Percentiles rank a stretch among this genome's conserved stretches.
These are phyloP conservation scores for Sebastiscus albofasciatus DNA, from an alignment of 2,797 vertebrate genomes.

Conservation along the genomic window DNA sequence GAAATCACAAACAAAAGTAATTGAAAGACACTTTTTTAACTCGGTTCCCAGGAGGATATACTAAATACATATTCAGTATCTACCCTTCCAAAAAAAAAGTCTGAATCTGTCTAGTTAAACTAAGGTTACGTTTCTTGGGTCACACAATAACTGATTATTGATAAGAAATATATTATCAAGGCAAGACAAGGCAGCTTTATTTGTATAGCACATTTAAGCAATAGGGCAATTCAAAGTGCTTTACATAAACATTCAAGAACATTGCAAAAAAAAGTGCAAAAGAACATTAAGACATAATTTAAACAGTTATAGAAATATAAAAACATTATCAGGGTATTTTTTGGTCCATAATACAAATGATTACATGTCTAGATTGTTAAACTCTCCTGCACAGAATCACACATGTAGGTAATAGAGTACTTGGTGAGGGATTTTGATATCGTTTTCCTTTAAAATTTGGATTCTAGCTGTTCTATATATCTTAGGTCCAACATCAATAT, in stretches of 20 bases:
- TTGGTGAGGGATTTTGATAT: neutral
- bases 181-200: too few species aligned
- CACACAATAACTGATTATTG: neutral
- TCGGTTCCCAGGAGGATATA: too few species aligned
- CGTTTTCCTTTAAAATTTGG: neutral
- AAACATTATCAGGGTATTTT: neutral
- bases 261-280: too few species aligned
- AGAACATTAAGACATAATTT: too few species aligned
- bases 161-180: neutral
- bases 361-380: neutral
- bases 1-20: too few species aligned
- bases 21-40: too few species aligned
- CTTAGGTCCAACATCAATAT: neutral
- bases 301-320: too few species aligned
- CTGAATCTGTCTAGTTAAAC: accelerated
- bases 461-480: neutral
- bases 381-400: neutral
- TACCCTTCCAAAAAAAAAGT: neutral
- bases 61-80: neutral
- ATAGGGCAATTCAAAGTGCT: too few species aligned
- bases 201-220: too few species aligned
- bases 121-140: neutral
- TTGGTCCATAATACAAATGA: neutral
- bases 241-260: too few species aligned
- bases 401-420: neutral